phyloP scores from a whole-genome alignment of 2,113 vertebrate genomes.

The Colinus virginianus region DNA sequence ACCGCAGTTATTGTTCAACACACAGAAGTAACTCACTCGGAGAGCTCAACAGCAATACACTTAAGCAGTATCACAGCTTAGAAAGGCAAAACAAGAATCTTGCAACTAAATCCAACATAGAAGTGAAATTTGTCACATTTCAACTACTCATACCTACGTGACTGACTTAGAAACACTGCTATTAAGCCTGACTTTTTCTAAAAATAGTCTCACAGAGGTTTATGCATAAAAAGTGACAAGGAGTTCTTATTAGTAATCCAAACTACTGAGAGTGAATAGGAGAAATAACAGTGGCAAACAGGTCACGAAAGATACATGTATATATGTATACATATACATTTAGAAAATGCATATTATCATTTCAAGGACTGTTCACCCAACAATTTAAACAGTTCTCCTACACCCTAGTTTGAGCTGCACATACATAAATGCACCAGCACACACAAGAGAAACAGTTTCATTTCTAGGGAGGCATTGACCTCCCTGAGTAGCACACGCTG shows the following conservation, averaged over 20 bases:
- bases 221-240: rapidly evolving
- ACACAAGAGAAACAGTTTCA: background rate
- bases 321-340: background rate
- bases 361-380: background rate
- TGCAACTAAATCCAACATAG: background rate
- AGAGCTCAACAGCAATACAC: background rate
- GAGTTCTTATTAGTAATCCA: background rate
- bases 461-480: background rate
- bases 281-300: background rate
- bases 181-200: background rate
- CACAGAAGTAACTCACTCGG: background rate
- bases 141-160: background rate
- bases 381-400: background rate
- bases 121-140: background rate
- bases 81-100: slow-evolving; percentile 4
- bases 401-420: background rate
- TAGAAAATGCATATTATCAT: background rate
- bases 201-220: background rate
- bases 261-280: background rate
- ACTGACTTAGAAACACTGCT: background rate
- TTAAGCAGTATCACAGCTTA: background rate
- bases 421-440: rapidly evolving
- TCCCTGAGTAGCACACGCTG: background rate
- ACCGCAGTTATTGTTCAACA: background rate
- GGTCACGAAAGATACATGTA: background rate